Percentiles rank a stretch among this genome's conserved stretches.
phyloP scores from a whole-genome alignment of 1,140 invertebrate species.

The Cryptotermes secundus region DNA sequence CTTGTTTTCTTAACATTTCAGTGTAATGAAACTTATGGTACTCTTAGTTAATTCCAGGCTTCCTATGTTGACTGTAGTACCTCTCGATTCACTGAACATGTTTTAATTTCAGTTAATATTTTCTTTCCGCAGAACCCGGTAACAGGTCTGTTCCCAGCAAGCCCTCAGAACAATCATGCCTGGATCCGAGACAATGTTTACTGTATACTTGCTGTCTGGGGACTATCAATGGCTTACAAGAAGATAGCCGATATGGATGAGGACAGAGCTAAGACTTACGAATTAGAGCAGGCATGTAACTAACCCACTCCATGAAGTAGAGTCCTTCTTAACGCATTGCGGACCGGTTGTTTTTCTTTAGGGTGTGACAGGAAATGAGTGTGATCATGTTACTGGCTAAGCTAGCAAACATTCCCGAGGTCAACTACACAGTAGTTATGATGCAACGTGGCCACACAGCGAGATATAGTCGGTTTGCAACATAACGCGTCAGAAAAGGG shows the following conservation, averaged over 20 bases:
- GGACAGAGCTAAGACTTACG: constrained; percentile 96
- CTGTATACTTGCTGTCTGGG: constrained; percentile 96
- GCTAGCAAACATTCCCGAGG: too few relatives aligned
- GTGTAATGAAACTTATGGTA: background rate
- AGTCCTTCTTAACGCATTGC: too few relatives aligned
- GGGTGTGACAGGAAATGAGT: too few relatives aligned
- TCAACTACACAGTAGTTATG: too few relatives aligned
- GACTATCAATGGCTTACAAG: constrained; percentile 95
- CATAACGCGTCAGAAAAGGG: too few relatives aligned
- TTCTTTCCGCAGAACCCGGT: constrained; percentile 75
- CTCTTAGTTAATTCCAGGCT: background rate
- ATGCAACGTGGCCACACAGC: too few relatives aligned
- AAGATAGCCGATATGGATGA: constrained; percentile 99
- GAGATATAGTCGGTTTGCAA: too few relatives aligned
- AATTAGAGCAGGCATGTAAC: constrained; percentile 81
- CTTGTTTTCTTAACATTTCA: constrained; percentile 10
- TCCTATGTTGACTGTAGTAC: background rate
- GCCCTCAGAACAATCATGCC: constrained; percentile 84
- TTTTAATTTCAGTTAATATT: background rate
- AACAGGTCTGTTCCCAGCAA: constrained; percentile 88
- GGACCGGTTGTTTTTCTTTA: too few relatives aligned
- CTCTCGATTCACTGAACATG: constrained; percentile 2
- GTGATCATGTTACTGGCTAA: too few relatives aligned
- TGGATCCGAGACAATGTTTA: constrained; percentile 99
- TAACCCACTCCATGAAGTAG: too few relatives aligned